Evolutionary conservation across 2,113 vertebrate genomes (phyloP).

Genomic region (Gambusia affinis): DNA sequence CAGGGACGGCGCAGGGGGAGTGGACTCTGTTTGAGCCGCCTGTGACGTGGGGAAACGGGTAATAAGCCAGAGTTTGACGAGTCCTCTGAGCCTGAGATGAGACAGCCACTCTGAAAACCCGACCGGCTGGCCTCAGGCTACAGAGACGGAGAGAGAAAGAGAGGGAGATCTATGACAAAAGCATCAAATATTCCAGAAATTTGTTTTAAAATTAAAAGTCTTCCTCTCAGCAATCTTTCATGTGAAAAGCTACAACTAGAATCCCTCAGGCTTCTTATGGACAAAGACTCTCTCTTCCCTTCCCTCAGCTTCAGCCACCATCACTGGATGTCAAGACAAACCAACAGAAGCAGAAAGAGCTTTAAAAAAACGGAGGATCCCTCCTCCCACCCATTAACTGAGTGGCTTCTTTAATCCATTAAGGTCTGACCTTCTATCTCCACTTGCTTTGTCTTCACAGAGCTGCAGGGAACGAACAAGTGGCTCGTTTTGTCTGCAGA

Average conservation of each 20-base stretch:
- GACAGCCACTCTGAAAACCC: conserved; percentile 63
- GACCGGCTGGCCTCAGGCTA: conserved; percentile 46
- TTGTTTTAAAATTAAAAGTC: not conserved
- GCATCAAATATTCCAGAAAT: conserved; percentile 18
- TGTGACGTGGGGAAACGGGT: conserved; percentile 33
- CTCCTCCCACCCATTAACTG: conserved; percentile 35
- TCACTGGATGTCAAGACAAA: conserved; percentile 34
- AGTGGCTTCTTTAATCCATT: conserved; percentile 51
- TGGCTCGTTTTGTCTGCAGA: conserved; percentile 8
- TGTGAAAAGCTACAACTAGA: conserved; percentile 1
- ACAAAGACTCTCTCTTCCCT: conserved; percentile 42
- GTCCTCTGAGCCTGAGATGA: conserved; percentile 59
- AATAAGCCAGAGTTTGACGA: conserved; percentile 61
- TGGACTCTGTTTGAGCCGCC: conserved; percentile 37
- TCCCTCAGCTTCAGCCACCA: conserved; percentile 43
- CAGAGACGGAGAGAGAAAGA: not conserved
- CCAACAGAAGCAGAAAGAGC: conserved; percentile 48
- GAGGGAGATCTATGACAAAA: conserved; percentile 9
- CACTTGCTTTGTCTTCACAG: conserved; percentile 60
- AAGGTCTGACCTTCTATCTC: conserved; percentile 62
- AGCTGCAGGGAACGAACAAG: conserved; percentile 32
- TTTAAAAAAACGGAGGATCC: conserved; percentile 3
- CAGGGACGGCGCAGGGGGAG: conserved; percentile 22
- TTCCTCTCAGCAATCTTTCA: not conserved
- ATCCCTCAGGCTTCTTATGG: conserved; percentile 44